phyloP scores from a whole-genome alignment of 2,888 invertebrate species.

The Fabriciana adippe region DNA sequence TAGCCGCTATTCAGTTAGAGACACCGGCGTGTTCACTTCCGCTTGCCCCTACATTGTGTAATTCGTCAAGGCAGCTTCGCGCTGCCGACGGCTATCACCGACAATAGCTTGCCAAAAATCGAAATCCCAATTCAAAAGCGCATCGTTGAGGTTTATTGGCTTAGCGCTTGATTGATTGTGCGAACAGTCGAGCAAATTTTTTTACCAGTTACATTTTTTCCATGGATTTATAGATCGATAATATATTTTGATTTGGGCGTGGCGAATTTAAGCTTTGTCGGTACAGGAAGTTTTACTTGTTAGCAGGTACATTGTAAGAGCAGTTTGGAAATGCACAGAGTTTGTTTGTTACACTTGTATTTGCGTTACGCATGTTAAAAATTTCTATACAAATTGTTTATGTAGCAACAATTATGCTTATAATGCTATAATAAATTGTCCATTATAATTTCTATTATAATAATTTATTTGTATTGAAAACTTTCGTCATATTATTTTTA shows the following conservation, averaged over 20 bases:
- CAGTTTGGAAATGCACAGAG: constrained; percentile 49
- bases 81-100: constrained; percentile 71
- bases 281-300: constrained; percentile 67
- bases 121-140: constrained; percentile 79
- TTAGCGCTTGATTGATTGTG: constrained; percentile 83
- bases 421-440: constrained; percentile 4
- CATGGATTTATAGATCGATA: constrained; percentile 55
- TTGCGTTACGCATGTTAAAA: constrained; percentile 74
- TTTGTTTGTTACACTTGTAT: constrained; percentile 70
- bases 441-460: neutral
- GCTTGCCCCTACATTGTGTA: constrained; percentile 75
- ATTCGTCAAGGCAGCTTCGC: constrained; percentile 72
- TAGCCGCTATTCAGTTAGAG: constrained; percentile 66
- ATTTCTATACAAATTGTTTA: constrained; percentile 45
- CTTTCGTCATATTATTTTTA: neutral
- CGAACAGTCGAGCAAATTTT: constrained; percentile 67
- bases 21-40: constrained; percentile 73
- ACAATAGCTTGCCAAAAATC: constrained; percentile 76
- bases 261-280: constrained; percentile 74
- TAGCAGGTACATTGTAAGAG: constrained; percentile 47
- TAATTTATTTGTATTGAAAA: neutral
- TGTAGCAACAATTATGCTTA: constrained; percentile 2
- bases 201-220: constrained; percentile 58
- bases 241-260: constrained; percentile 82
- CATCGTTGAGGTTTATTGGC: constrained; percentile 83